A percentile compares a stretch with the other conserved stretches of the same genome.
Conservation (phyloP, 2,113 vertebrate genomes). For the Ahaetulla prasina region DNA sequence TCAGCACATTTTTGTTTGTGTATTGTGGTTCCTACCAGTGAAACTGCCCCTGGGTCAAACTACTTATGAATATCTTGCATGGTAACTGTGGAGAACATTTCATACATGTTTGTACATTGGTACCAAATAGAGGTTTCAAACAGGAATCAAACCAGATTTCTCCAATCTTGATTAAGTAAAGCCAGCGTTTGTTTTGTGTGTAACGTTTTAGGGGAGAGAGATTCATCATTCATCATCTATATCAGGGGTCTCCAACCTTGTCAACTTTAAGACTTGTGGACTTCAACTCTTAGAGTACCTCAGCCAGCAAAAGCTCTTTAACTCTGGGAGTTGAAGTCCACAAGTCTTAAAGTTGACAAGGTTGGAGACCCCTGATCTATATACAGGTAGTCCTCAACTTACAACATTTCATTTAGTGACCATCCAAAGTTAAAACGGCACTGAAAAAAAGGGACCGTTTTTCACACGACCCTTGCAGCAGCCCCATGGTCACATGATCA, state of each 20-base stretch:
- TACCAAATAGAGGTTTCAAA: not conserved
- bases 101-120: not conserved
- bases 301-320: too few species aligned
- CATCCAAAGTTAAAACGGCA: not conserved
- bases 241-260: too few species aligned
- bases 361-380: too few species aligned
- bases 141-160: not conserved
- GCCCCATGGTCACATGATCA: not conserved
- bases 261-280: too few species aligned
- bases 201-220: not conserved
- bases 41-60: not conserved
- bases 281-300: too few species aligned
- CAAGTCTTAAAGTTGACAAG: too few species aligned
- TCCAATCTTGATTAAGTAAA: not conserved
- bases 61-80: not conserved
- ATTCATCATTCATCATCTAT: not conserved
- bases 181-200: not conserved
- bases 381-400: not conserved
- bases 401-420: not conserved
- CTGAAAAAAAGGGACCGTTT: not conserved
- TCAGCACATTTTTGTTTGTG: not conserved
- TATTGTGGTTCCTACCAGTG: not conserved
- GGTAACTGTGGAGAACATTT: not conserved
- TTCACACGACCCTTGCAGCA: too few species aligned
- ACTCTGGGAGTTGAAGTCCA: too few species aligned